Evolutionary conservation across 2,888 invertebrate species (phyloP).

Genomic region (Chrysodeixis includens): DNA sequence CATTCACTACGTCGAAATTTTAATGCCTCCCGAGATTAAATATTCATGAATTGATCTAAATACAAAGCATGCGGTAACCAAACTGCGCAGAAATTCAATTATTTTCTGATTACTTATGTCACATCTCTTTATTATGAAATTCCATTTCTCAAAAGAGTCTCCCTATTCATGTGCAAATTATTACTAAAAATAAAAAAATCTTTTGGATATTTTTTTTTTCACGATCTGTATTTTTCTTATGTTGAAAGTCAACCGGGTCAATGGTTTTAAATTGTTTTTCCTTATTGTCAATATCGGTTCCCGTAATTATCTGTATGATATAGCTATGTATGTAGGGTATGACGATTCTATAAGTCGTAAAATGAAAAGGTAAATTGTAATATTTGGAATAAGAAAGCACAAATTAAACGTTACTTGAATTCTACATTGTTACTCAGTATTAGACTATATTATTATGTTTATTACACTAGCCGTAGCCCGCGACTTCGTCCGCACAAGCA

Average conservation of each 20-base stretch:
- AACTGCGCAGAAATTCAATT: neutral
- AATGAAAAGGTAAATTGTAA: too few relatives aligned
- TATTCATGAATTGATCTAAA: neutral
- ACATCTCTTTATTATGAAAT: constrained; percentile 7
- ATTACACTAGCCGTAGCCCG: too few relatives aligned
- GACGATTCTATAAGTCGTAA: too few relatives aligned
- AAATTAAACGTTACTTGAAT: too few relatives aligned
- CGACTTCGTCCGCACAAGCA: too few relatives aligned
- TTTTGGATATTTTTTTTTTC: neutral
- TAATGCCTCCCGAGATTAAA: neutral
- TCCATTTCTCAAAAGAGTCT: constrained; percentile 9
- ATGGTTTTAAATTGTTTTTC: too few relatives aligned
- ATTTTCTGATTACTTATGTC: neutral
- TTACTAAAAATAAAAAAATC: constrained; percentile 23
- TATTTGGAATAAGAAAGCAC: too few relatives aligned
- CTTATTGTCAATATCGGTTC: too few relatives aligned
- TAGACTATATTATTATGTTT: too few relatives aligned
- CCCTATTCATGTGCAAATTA: constrained; percentile 33
- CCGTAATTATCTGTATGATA: too few relatives aligned
- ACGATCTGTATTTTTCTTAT: neutral
- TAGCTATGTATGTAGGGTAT: too few relatives aligned
- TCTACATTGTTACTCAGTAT: too few relatives aligned
- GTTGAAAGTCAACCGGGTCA: neutral
- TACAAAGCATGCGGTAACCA: neutral
- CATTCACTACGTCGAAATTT: neutral